These are phyloP conservation scores for Hemithea aestivaria DNA, from an alignment of 2,888 invertebrate genomes.

Conservation along the genomic window DNA sequence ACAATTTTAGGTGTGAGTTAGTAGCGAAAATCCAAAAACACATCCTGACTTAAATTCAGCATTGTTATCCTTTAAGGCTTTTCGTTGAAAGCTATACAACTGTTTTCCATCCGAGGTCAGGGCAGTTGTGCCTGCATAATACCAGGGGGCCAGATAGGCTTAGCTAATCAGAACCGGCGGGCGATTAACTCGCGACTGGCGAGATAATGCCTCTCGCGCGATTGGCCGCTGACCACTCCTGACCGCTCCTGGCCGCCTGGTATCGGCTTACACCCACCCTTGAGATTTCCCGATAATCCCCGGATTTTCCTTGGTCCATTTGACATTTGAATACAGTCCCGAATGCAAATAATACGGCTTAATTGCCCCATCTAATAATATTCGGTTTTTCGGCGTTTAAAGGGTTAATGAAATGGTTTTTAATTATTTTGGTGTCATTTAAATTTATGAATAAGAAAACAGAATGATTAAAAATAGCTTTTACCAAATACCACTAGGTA, in stretches of 20 bases:
- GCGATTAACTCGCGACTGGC: conserved; percentile 64
- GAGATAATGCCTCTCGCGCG: conserved; percentile 73
- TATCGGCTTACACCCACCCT: conserved; percentile 38
- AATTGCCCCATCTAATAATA: conserved; percentile 7
- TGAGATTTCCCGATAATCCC: conserved; percentile 48
- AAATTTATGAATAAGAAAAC: too few relatives aligned
- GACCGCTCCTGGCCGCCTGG: conserved; percentile 52
- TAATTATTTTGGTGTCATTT: too few relatives aligned
- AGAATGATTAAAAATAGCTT: too few relatives aligned
- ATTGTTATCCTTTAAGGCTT: too few relatives aligned
- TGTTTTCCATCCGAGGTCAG: conserved; percentile 30
- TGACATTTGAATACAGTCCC: conserved; percentile 36
- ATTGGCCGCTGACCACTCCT: conserved; percentile 70
- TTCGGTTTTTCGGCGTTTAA: neutral
- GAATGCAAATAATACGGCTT: conserved; percentile 18
- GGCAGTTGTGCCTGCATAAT: conserved; percentile 70
- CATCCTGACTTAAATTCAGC: too few relatives aligned
- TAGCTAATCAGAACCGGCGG: conserved; percentile 72
- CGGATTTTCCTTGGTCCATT: conserved; percentile 45
- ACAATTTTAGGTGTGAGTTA: too few relatives aligned
- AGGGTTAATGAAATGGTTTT: too few relatives aligned
- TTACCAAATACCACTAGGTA: too few relatives aligned
- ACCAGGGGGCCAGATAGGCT: conserved; percentile 65
- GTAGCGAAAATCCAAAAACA: too few relatives aligned
- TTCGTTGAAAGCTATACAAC: conserved; percentile 6